Percentiles rank a stretch among this genome's conserved stretches.
Conservation (phyloP, 2,888 invertebrate genomes). For the Acrobeloides nanus region DNA sequence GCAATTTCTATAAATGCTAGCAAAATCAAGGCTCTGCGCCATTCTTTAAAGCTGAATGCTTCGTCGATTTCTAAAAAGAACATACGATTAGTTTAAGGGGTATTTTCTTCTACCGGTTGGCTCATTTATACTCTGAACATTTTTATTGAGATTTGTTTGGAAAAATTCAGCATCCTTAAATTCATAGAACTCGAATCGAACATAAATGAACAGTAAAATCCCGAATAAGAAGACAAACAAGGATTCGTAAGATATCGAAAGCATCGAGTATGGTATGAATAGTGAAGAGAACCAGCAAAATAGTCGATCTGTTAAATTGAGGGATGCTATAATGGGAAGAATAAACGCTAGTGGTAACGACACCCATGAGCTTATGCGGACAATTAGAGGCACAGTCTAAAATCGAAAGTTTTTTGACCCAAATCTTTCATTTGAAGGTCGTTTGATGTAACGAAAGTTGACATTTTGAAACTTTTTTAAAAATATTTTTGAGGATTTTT, state of each 20-base stretch:
- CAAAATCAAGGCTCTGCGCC: slow-evolving; percentile 57
- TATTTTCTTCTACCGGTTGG: no score
- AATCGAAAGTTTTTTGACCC: no score
- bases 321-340: slow-evolving; percentile 18
- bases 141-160: no score
- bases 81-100: no score
- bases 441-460: slow-evolving; percentile 1
- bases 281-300: slow-evolving; percentile 28
- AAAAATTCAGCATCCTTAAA: slow-evolving; percentile 25
- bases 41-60: slow-evolving; percentile 23
- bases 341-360: slow-evolving; percentile 21
- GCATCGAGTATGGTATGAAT: slow-evolving; percentile 37
- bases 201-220: slow-evolving; percentile 28
- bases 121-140: no score
- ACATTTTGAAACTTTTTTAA: no score
- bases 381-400: slow-evolving; percentile 3
- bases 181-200: slow-evolving; percentile 33
- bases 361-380: slow-evolving; percentile 18
- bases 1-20: slow-evolving; percentile 74
- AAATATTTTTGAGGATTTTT: no score
- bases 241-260: slow-evolving; percentile 48
- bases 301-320: slow-evolving; percentile 21
- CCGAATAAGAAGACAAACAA: slow-evolving; percentile 38
- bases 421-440: no score
- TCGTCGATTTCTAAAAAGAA: no score